Evolutionary conservation across 2,113 vertebrate species (phyloP).

Genomic region (Saguinus imperator): DNA sequence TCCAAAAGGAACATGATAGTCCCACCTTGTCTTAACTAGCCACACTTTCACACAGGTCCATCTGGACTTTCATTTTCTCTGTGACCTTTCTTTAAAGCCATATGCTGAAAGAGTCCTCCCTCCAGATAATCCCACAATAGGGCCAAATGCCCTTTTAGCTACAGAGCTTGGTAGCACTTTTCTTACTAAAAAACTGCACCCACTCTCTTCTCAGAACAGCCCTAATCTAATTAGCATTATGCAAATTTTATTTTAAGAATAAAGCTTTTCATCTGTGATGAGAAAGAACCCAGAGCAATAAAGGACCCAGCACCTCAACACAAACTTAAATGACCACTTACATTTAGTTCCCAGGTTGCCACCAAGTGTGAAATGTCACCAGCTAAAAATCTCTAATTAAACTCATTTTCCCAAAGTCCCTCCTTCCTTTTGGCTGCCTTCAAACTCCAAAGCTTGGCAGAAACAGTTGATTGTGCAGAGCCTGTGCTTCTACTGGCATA

Average conservation of each 20-base stretch:
- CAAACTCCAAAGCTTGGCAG: background rate
- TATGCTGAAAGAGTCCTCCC: background rate
- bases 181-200: background rate
- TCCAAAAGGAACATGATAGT: background rate
- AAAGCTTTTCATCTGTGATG: background rate
- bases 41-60: background rate
- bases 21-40: background rate
- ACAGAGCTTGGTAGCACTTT: background rate
- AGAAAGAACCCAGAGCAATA: background rate
- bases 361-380: background rate
- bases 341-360: background rate
- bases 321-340: background rate
- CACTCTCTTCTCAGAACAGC: background rate
- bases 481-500: background rate
- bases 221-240: background rate
- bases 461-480: background rate
- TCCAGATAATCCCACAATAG: background rate
- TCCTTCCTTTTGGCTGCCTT: background rate
- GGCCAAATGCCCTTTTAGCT: background rate
- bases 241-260: background rate
- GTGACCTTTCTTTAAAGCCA: background rate
- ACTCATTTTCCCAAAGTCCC: background rate
- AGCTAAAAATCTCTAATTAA: background rate
- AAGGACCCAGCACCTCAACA: background rate
- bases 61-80: background rate